Evolutionary conservation across 2,113 vertebrate genomes (phyloP), one percentile per base, ranked within the genome.

Genomic region (Myotis davidii): DNA sequence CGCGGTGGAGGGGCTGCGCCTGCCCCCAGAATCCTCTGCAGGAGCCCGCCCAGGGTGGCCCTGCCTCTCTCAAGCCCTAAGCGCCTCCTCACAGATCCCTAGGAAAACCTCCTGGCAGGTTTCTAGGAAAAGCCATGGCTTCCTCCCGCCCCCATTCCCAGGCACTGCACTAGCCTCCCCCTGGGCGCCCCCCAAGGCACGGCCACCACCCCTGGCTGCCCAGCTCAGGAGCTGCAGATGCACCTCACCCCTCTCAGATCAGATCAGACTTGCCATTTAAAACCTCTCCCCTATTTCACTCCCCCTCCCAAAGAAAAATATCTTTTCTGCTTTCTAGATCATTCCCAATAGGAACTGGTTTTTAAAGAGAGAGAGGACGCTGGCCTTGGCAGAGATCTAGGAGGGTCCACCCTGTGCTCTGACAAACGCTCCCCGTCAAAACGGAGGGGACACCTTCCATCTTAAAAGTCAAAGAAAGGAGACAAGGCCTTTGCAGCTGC

Each of bases 381-480:
- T 48, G 78, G 67, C 79, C 59, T 76, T 76, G 72, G 67, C 64
- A 29, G 23, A 45, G 37, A 72, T 81, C 76, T 59, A 29, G 77
- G 86, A 70, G 79, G 64, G n/a, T 52, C 70, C 54, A 37, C 21
- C 4, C 23, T 14, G 23, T 32, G 42, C 65, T 72, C 89, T 92
- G 0, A 42, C 79, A 91, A 85, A 91, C 50, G 27, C 76, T 50
- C 48, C 77, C 76, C 74, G 84, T 67, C 74, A 73, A 81, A 91
- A 77, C 25, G 10, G 50, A 90, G 45, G 45, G 65, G 34, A 48
- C 59, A 42, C 10, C 6, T 32, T 45, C 32, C 64, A 21, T 17
- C 76, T 73, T n/a, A 17, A 23, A 74, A 69, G 45, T 70, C 73
- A 72, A 17, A 42, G 61, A 12, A 7, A 67, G 82, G 17, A 34